Evolutionary conservation across 1,140 invertebrate genomes (phyloP), one percentile per base, ranked within the genome.

Genomic region (Andrena cerasifolii): DNA sequence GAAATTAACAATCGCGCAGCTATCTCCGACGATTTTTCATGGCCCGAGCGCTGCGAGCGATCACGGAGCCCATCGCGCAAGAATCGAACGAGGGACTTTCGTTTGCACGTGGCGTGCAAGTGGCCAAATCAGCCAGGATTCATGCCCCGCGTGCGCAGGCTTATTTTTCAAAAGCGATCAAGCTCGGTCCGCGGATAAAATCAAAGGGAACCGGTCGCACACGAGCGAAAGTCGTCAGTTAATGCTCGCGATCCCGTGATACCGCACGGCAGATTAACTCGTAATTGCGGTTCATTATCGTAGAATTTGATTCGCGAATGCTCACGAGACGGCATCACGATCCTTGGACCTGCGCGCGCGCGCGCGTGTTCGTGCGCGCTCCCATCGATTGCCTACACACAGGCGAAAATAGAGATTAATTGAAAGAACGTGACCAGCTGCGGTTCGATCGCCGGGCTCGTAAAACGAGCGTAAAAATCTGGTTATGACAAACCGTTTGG

Each of bases 251-350:
- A 79, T 83, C 65, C 54, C 73, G 24, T 74, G 82, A 85, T 80
- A 80, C 73, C 68, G 51, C 53, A 7, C 47, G 45, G 51, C 67
- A 66, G 83, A 85, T 85, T 85, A 78, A 84, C 83, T 85, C 78
- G 83, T 85, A 84, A 85, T 85, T 84, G 82, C 83, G 28, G n/a
- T 71, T 80, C 82, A 79, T 84, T 84, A 84, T 77, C 72, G 81
- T 80, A 80, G 82, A 33, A 84, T 78, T 84, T 72, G 62, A 80
- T 74, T 77, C 78, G 73, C 40, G 43, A 63, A 72, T 65, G 40
- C 21, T 31, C 33, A 53, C n/a, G 51, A n/a, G n/a, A 62, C 40
- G 36, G 16, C 56, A 18, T 24, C 6, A 18, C 8, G 45, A 43
- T 70, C 5, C n/a, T 18, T 31, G 28, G 51, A 31, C 36, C 4